Percentiles rank a stretch among this genome's conserved stretches.
phyloP scores from a whole-genome alignment of 2,888 invertebrate genomes.

The Pristionchus exspectatus region DNA sequence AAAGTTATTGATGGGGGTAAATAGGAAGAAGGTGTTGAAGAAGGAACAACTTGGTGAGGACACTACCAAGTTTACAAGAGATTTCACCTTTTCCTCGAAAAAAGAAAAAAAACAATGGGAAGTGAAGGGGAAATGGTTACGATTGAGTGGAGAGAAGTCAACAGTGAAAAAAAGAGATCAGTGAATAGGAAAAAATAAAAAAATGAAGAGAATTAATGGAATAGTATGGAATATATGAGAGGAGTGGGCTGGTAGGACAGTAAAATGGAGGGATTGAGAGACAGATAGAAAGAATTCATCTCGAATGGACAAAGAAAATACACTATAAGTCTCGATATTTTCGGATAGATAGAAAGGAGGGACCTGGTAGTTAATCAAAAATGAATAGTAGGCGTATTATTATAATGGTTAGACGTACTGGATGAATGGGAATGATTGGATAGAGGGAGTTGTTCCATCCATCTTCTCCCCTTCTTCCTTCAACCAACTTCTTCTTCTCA shows the following conservation, averaged over 20 bases:
- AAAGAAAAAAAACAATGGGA: conserved; percentile 15
- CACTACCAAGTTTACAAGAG: background rate
- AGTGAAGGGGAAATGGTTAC: conserved; percentile 10
- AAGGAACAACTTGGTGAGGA: background rate
- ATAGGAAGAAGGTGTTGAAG: background rate
- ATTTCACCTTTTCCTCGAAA: background rate
- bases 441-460: conserved; percentile 11
- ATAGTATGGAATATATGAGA: too few relatives aligned
- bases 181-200: background rate
- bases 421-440: background rate
- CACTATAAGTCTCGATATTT: background rate
- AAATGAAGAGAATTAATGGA: background rate
- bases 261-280: background rate
- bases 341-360: background rate
- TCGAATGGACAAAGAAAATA: background rate
- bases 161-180: background rate
- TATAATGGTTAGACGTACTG: background rate
- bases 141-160: background rate
- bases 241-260: background rate
- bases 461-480: conserved; percentile 1
- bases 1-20: background rate
- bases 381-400: background rate
- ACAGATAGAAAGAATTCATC: background rate
- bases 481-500: conserved; percentile 10
- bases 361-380: background rate